Evolutionary conservation across 2,113 vertebrate species (phyloP).

Genomic region (Antechinus stuartii): DNA sequence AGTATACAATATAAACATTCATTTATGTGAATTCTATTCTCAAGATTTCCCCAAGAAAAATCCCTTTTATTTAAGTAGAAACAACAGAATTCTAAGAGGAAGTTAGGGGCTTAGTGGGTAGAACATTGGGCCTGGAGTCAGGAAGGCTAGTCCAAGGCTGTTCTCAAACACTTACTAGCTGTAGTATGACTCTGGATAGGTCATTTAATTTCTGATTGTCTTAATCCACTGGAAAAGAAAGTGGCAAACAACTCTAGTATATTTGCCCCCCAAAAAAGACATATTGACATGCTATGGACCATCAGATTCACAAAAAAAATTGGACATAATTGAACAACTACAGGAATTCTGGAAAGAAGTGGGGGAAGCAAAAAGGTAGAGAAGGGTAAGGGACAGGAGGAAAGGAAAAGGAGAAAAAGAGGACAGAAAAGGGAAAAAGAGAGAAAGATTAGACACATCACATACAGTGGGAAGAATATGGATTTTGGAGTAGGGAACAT

Average conservation of each 20-base stretch:
- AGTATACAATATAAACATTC: slow-evolving; percentile 10
- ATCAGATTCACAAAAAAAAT: too few species aligned
- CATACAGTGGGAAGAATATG: background rate
- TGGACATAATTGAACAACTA: too few species aligned
- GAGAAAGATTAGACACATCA: background rate
- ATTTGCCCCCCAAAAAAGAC: too few species aligned
- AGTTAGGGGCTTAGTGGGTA: background rate
- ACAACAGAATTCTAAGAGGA: background rate
- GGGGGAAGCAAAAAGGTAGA: too few species aligned
- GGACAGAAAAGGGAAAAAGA: background rate
- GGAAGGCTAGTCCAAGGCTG: background rate
- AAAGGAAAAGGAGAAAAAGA: too few species aligned
- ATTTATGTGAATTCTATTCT: background rate
- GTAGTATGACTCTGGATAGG: background rate
- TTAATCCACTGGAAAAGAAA: too few species aligned
- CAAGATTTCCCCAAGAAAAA: background rate
- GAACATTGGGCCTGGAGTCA: background rate
- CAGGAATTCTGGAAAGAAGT: too few species aligned
- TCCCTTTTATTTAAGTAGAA: background rate
- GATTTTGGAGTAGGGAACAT: background rate
- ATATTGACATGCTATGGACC: too few species aligned
- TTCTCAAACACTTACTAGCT: background rate
- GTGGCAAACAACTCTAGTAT: too few species aligned
- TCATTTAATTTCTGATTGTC: background rate
- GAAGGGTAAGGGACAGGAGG: background rate